phyloP scores from a whole-genome alignment of 2,113 vertebrate genomes.

The Oxyura jamaicensis region DNA sequence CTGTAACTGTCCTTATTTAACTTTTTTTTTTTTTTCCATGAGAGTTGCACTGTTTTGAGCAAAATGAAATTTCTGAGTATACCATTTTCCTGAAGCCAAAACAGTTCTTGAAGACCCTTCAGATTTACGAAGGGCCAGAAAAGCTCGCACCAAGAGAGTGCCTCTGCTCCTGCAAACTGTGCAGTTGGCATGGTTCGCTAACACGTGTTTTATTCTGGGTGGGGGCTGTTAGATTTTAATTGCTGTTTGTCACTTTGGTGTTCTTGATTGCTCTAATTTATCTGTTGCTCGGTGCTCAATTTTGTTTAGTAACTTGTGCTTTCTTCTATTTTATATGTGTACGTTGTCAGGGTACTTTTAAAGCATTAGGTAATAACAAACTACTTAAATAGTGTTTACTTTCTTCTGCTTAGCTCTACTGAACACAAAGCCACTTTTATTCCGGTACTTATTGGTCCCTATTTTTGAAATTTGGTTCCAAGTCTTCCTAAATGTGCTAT shows the following conservation, averaged over 20 bases:
- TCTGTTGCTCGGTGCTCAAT: background rate
- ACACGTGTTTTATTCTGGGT: background rate
- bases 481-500: conserved; percentile 43
- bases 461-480: conserved; percentile 31
- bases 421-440: conserved; percentile 31
- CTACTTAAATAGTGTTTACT: background rate
- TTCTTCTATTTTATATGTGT: background rate
- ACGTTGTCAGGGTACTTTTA: background rate
- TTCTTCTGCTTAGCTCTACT: conserved; percentile 29
- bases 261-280: conserved; percentile 41
- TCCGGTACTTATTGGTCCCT: background rate
- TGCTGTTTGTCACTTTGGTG: conserved; percentile 28
- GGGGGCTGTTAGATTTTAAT: conserved; percentile 1
- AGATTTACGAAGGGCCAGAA: background rate
- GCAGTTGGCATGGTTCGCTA: background rate
- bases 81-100: background rate
- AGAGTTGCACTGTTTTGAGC: background rate
- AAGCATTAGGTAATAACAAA: background rate
- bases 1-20: background rate
- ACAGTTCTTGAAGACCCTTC: rapidly evolving
- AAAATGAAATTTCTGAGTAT: background rate
- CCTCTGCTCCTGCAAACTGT: background rate
- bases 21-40: background rate
- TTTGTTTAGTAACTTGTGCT: background rate
- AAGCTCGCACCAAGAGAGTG: background rate